A percentile compares a stretch with the other conserved stretches of the same genome.
phyloP scores from a whole-genome alignment of 2,888 invertebrate genomes.

The Sesamia inferens region DNA sequence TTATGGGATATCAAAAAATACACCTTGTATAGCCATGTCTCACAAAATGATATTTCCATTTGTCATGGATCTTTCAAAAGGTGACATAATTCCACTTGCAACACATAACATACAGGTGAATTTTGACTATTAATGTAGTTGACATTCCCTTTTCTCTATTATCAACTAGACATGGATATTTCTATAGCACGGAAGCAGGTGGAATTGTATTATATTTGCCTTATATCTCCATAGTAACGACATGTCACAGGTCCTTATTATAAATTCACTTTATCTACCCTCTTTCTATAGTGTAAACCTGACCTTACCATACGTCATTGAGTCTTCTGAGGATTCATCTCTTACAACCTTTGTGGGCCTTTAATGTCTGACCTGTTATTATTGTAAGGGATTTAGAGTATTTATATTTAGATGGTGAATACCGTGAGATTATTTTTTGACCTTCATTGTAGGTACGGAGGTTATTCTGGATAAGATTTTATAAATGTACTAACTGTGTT shows the following conservation, averaged over 20 bases:
- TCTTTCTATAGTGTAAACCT: constrained; percentile 16
- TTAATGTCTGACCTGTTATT: constrained; percentile 25
- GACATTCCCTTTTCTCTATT: constrained; percentile 4
- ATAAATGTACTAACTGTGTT: neutral
- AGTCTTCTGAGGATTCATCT: constrained; percentile 31
- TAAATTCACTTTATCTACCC: constrained; percentile 15
- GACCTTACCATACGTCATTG: constrained; percentile 56
- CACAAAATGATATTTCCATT: neutral
- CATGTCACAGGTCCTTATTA: neutral
- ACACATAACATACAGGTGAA: constrained; percentile 22
- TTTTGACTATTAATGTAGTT: constrained; percentile 3
- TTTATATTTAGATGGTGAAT: constrained; percentile 13
- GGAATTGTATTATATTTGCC: constrained; percentile 19
- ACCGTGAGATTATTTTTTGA: constrained; percentile 44
- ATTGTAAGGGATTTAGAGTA: constrained; percentile 22
- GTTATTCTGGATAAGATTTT: neutral
- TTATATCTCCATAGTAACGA: constrained; percentile 4
- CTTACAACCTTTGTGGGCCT: constrained; percentile 32
- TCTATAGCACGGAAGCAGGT: constrained; percentile 31
- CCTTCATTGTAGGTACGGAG: neutral
- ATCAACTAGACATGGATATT: constrained; percentile 17
- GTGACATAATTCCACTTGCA: neutral
- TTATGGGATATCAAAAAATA: no score
- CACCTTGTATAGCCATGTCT: neutral
- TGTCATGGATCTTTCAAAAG: neutral